Percentiles rank a stretch among this genome's conserved stretches.
phyloP scores from a whole-genome alignment of 2,113 vertebrate species.

The Spea multiplicata region DNA sequence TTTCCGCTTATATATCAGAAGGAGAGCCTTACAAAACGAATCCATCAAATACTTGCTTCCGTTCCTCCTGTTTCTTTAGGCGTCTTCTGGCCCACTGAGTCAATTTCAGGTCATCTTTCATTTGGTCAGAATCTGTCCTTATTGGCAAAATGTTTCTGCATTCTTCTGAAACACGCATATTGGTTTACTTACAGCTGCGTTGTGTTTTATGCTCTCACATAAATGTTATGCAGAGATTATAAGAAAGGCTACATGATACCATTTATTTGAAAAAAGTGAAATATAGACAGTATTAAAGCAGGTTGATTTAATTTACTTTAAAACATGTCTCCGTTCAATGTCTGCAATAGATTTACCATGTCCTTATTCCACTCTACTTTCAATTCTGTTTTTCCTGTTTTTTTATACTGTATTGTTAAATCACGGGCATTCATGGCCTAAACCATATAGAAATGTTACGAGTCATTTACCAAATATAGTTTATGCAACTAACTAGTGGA shows the following conservation, averaged over 20 bases:
- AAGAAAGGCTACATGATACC: slow-evolving; percentile 67
- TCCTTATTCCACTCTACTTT: slow-evolving; percentile 16
- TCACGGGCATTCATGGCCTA: not conserved
- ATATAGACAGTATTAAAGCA: slow-evolving; percentile 48
- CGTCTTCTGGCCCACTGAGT: slow-evolving; percentile 74
- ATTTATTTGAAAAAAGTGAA: slow-evolving; percentile 58
- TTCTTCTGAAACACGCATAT: slow-evolving; percentile 74
- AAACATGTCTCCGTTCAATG: slow-evolving; percentile 38
- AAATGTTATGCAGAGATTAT: slow-evolving; percentile 74
- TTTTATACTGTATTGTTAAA: slow-evolving; percentile 22
- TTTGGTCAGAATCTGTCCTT: slow-evolving; percentile 71
- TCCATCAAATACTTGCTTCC: slow-evolving; percentile 68
- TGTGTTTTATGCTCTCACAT: slow-evolving; percentile 76
- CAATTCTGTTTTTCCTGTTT: not conserved
- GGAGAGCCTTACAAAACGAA: slow-evolving; percentile 60
- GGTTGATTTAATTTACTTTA: slow-evolving; percentile 52
- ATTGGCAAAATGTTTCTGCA: slow-evolving; percentile 67
- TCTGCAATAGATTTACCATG: slow-evolving; percentile 45
- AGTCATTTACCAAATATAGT: not conserved
- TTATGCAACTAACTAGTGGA: not conserved
- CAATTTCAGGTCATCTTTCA: slow-evolving; percentile 83
- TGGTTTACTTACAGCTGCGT: slow-evolving; percentile 77
- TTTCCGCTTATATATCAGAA: slow-evolving; percentile 61
- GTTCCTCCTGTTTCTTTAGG: slow-evolving; percentile 70
- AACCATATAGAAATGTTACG: not conserved